Percentiles rank a stretch among this genome's conserved stretches.
These are phyloP conservation scores for Eupelmus urozonus DNA, from an alignment of 2,888 invertebrate species.

Conservation along the genomic window DNA sequence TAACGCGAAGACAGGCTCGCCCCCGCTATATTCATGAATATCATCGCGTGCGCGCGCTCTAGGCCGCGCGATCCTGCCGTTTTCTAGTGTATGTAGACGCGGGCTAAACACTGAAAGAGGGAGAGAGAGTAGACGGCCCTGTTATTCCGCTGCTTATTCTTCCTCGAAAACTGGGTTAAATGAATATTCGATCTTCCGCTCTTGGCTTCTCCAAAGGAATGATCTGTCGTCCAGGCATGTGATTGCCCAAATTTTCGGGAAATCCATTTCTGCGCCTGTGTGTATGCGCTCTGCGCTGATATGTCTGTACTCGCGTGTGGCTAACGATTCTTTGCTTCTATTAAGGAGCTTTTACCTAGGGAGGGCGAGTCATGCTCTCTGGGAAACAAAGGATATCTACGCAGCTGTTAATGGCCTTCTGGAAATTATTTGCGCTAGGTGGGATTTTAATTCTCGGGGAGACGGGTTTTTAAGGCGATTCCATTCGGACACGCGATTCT, in stretches of 20 bases:
- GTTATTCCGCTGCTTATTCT: constrained; percentile 49
- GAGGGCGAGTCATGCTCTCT: too few species aligned
- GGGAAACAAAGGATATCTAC: too few species aligned
- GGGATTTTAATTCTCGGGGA: too few species aligned
- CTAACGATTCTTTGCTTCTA: too few species aligned
- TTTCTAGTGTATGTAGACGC: constrained; percentile 48
- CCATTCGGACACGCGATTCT: too few species aligned
- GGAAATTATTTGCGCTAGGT: too few species aligned
- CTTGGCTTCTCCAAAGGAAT: constrained; percentile 12
- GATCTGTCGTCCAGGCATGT: neutral
- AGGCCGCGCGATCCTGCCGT: constrained; percentile 18
- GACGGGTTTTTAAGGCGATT: too few species aligned
- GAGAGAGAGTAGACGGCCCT: constrained; percentile 20
- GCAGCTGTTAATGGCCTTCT: too few species aligned
- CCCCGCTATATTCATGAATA: constrained; percentile 63
- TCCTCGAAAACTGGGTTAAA: constrained; percentile 61
- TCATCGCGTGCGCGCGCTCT: constrained; percentile 65
- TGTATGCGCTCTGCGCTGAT: too few species aligned
- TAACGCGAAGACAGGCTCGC: constrained; percentile 26
- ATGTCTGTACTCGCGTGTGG: too few species aligned
- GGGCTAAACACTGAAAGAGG: neutral
- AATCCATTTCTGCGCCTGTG: neutral
- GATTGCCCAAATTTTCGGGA: neutral
- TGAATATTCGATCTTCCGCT: constrained; percentile 60
- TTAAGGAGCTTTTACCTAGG: too few species aligned